Evolutionary conservation across 2,888 invertebrate species (phyloP), one percentile per base, ranked within the genome.

Genomic region (Petrolisthes manimaculis): DNA sequence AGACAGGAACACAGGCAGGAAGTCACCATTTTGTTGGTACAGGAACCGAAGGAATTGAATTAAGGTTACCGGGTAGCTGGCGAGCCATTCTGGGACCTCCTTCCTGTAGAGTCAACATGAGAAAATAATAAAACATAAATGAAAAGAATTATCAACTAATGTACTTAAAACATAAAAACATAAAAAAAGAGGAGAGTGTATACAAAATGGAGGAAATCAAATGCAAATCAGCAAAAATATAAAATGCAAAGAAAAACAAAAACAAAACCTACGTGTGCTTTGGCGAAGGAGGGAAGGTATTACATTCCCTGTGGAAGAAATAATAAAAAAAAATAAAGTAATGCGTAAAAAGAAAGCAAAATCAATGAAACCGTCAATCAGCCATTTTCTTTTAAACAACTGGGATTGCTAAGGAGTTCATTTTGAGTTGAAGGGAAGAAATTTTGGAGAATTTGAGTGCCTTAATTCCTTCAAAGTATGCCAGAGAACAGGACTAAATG

Each of bases 1-100:
- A 1, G 96, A 96, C 96, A 97, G 97, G 94, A 98, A 97, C 18
- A 98, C 95, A 9, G 96, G 96, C 94, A 97, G 96, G 93, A 99
- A 97, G 93, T 99, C 98, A 0, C 97, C 96, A 91, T 98, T 95
- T 93, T 98, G 98, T 93, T 98, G 98, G 94, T 99, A 99, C 21
- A 99, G 94, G 92, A 98, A 98, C 92, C 98, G 97, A 71, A 99
- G 94, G 92, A 99, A 97, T 95, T 97, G 94, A 86, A 95, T 92
- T 90, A 94, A 91, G 3, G 94, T 93, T 54, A 93, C 92, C 3
- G 94, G 93, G 92, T 93, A 94, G 84, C 94, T 93, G 67, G 55
- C 91, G 91, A 91, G 83, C 89, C 91, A 91, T n/a, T 84, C 84
- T n/a, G 91, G 90, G 24, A 89, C 82, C 56, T 89, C 91, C 80